Base-by-base conservation (phyloP, 2,797 vertebrate genomes). In the Malacoctenus gilli region DNA sequence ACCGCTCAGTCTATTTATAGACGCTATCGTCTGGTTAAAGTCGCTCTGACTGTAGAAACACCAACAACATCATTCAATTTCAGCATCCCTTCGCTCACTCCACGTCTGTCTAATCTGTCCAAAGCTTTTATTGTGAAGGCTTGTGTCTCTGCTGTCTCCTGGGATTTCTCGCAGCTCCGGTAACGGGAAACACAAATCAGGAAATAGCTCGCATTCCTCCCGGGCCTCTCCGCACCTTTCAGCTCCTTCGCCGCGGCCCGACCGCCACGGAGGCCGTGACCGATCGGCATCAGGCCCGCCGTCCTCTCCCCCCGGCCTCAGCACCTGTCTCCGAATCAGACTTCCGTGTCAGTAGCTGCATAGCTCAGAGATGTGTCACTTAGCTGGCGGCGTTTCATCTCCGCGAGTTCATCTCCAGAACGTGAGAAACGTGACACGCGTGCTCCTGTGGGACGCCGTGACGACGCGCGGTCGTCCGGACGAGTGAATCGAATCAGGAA, bases 161-260 rank as follows among this genome's bases (percentile, higher is more conserved):
- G n/a, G n/a, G n/a, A n/a, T n/a, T n/a, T n/a, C n/a, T n/a, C n/a
- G n/a, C n/a, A n/a, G n/a, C n/a, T n/a, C n/a, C n/a, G n/a, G n/a
- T n/a, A n/a, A n/a, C n/a, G n/a, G n/a, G n/a, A n/a, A n/a, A n/a
- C n/a, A 23, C n/a, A n/a, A 1, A 10, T 4, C 20, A 14, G 14
- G 34, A 46, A 40, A 52, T 35, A 35, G 11, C 30, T 34, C 32
- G 32, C 12, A 46, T 52, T 44, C 18, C 32, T 25, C 13, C 44
- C 34, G n/a, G n/a, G n/a, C n/a, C n/a, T n/a, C 10, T 12, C 41
- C 7, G 20, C 16, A 23, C 44, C 54, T 23, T 12, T 56, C 44
- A 39, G 40, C 53, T 44, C 31, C 25, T 47, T n/a, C n/a, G 37
- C 53, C 35, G 2, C n/a, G 36, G 50, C 48, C 6, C 20, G 18